Conservation (phyloP, 1,140 invertebrate species). For the Antheraea mylitta region DNA sequence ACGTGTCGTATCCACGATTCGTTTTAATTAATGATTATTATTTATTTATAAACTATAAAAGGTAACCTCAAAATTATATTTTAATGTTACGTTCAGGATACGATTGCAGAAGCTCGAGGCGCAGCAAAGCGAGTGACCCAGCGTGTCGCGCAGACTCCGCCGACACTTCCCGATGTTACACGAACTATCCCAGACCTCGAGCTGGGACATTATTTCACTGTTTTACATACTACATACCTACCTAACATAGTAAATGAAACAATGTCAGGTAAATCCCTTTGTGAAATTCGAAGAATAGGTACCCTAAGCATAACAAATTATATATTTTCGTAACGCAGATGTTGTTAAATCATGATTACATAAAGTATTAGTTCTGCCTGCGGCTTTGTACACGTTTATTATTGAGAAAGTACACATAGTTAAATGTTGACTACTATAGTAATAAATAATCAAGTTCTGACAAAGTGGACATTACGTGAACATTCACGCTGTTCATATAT, state of each 20-base stretch:
- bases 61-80: constrained; percentile 77
- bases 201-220: constrained; percentile 27
- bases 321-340: too few relatives aligned
- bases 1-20: neutral
- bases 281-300: neutral
- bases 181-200: constrained; percentile 37
- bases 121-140: constrained; percentile 41
- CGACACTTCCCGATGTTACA: constrained; percentile 39
- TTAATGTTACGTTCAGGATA: constrained; percentile 68
- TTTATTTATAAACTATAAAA: constrained; percentile 47
- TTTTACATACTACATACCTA: constrained; percentile 12
- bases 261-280: neutral
- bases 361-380: too few relatives aligned
- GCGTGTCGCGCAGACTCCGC: constrained; percentile 48
- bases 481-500: too few relatives aligned
- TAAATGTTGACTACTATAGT: too few relatives aligned
- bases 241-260: neutral
- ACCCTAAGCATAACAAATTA: neutral
- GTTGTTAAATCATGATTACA: too few relatives aligned
- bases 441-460: too few relatives aligned
- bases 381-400: too few relatives aligned
- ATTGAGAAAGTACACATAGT: too few relatives aligned
- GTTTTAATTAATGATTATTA: constrained; percentile 26
- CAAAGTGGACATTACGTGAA: too few relatives aligned
- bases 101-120: constrained; percentile 55